Evolutionary conservation across 2,113 vertebrate genomes (phyloP).

Genomic region (Oncorhynchus mykiss): DNA sequence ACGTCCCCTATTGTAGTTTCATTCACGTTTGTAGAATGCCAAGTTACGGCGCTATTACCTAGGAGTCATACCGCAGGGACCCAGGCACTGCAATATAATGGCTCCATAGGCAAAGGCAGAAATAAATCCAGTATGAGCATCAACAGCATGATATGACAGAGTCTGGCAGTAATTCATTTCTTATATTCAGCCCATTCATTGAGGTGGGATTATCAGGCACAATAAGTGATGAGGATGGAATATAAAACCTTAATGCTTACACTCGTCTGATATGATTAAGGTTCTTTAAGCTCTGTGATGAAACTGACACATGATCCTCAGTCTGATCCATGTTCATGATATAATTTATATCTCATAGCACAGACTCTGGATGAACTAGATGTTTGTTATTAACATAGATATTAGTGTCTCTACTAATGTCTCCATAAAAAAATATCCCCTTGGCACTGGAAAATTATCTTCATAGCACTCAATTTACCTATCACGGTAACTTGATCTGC

Average conservation of each 20-base stretch:
- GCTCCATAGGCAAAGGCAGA: conserved; percentile 38
- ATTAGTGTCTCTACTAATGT: conserved; percentile 6
- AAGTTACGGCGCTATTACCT: neutral
- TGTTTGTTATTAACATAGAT: conserved; percentile 22
- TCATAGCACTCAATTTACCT: conserved; percentile 41
- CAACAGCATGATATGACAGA: conserved; percentile 24
- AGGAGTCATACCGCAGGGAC: neutral
- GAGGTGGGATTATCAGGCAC: conserved; percentile 51
- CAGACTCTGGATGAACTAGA: neutral
- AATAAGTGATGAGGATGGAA: conserved; percentile 52
- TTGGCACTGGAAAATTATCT: conserved; percentile 49
- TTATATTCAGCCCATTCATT: conserved; percentile 32
- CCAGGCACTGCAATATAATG: conserved; percentile 3
- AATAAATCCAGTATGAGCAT: conserved; percentile 55
- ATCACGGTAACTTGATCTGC: conserved; percentile 61
- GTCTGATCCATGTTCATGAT: conserved; percentile 34
- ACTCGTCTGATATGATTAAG: conserved; percentile 60
- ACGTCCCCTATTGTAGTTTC: neutral
- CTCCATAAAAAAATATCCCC: neutral
- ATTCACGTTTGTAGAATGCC: neutral
- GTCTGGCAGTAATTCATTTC: conserved; percentile 50
- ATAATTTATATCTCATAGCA: conserved; percentile 15
- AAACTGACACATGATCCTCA: conserved; percentile 40
- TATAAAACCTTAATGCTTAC: conserved; percentile 51
- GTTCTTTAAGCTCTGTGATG: conserved; percentile 33